Base-by-base conservation (phyloP, 2,797 vertebrate genomes). In the Synaphobranchus kaupii region DNA sequence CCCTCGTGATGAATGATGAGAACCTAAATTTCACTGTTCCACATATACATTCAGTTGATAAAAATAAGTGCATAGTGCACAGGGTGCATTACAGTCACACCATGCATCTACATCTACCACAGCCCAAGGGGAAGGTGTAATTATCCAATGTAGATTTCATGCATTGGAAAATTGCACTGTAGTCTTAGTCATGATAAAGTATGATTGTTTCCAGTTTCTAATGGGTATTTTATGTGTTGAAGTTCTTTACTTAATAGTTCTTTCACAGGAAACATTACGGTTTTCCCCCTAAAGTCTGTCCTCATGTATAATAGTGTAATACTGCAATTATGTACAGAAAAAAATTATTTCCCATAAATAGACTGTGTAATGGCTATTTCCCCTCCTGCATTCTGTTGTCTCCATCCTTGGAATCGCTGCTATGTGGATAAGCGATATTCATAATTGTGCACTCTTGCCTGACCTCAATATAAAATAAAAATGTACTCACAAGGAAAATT, bases 81-180 rank as follows among this genome's bases (percentile, higher is more conserved):
- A 3, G 25, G 31, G 20, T 66, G 39, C 84, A 85, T 85, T 68
- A 68, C 47, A 20, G 34, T 50, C 54, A 44, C 39, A 66, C 48
- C 39, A 63, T 44, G 58, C 63, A 85, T 85, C 60, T 73, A 52
- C 48, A 12, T 58, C 20, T 66, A 84, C 56, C 25, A n/a, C 44
- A 39, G 20, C 39, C 47, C 66, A 50, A 73, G 84, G 50, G 60
- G 60, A 39, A 52, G 15, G 28, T 31, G 17, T 54, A 78, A 78
- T 44, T 78, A 80, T 86, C 34, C 52, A 78, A 78, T 34, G 68
- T 54, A 86, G 71, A 86, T 34, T 80, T 76, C 25, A 86, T 86
- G 52, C 31, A 31, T 58, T 58, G 44, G 31, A 80, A 54, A 50
- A 58, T 78, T 56, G 48, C 50, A 86, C 58, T 80, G 28, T 78